Base-by-base conservation (phyloP, 2,113 vertebrate species). In the Zapus hudsonius region DNA sequence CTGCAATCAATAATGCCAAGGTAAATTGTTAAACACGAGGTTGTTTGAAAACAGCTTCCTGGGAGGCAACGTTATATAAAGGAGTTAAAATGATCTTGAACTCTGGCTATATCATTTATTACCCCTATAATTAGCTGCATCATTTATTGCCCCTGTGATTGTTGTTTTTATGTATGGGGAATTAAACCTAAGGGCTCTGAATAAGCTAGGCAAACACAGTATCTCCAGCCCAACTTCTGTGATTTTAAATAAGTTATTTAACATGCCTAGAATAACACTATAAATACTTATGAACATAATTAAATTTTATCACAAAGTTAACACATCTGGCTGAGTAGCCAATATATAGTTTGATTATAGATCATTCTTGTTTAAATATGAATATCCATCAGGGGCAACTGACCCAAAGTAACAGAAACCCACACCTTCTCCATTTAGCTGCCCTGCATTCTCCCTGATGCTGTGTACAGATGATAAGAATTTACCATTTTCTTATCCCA, bases 1-100 rank as follows among this genome's bases (percentile, higher is more conserved):
- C 98, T 36, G 98, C 98, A 38, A 94, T 99, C 69, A 99, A 99
- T 80, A 98, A 95, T 1, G 98, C 98, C 47, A 98, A 98, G 98
- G 98, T 98, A 94, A 88, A 92, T 33, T 29, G 2, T 90, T 75
- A 82, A 74, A 22, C 29, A 44, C 25, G 36, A 64, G 25, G 15
- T 12, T 76, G 27, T 15, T 15, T 59, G 47, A 67, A 73, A 70
- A 76, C 33, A 91, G 80, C 16, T 93, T 93, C 66, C 66, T 82
- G 23, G 52, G 66, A 44, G n/a, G n/a, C 31, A 31, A 12, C 1
- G 0, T 84, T 59, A 44, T 33, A 2, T 82, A 74, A 74, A 92
- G 23, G 69, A 92, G 15, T 20, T 73, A 73, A 25, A 25, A 70
- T 63, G 88, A 69, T n/a, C 36, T 70, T 64, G 82, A 63, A 73